Conservation (phyloP, 2,888 invertebrate species). For the Limnephilus auricula region DNA sequence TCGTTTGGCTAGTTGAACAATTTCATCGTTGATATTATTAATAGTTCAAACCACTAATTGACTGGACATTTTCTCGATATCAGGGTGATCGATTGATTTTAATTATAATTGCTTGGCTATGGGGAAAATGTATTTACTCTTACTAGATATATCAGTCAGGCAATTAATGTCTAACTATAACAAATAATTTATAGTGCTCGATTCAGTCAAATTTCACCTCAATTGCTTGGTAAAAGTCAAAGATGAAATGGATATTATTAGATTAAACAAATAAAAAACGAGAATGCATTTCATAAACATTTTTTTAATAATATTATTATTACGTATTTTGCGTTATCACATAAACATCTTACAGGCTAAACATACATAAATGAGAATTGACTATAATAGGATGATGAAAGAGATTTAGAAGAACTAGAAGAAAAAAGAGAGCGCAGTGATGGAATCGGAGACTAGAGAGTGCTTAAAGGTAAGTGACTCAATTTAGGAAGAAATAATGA, state of each 20-base stretch:
- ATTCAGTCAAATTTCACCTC: neutral
- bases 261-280: neutral
- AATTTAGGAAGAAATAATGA: neutral
- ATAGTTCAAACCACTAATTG: neutral
- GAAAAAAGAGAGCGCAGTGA: neutral
- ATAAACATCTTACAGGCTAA: neutral
- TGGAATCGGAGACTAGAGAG: neutral
- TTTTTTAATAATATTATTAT: constrained; percentile 21
- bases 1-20: neutral
- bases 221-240: neutral
- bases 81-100: neutral
- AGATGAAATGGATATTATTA: neutral
- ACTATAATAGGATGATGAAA: constrained; percentile 15
- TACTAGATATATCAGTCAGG: neutral
- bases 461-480: neutral
- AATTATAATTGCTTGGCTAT: neutral
- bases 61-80: neutral
- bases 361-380: neutral
- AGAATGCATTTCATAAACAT: neutral
- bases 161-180: neutral
- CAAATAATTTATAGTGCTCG: neutral
- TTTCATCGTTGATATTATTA: neutral
- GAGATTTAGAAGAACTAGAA: neutral
- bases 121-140: neutral
- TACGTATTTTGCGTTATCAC: constrained; percentile 32